Evolutionary conservation across 1,140 invertebrate genomes (phyloP).

Genomic region (Ostrea edulis): DNA sequence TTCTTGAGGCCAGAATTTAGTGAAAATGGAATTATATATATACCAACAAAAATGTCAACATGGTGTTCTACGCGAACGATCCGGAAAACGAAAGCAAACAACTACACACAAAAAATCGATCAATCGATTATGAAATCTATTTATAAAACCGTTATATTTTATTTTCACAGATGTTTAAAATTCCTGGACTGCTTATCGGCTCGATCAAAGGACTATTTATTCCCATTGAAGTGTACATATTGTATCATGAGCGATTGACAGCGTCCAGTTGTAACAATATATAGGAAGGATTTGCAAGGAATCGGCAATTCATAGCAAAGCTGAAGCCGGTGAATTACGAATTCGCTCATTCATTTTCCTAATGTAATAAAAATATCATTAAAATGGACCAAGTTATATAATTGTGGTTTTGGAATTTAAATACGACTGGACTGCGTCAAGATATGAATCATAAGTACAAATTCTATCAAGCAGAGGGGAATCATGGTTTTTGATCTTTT

Average conservation of each 20-base stretch:
- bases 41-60: not conserved
- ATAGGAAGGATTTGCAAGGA: not conserved
- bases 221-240: not conserved
- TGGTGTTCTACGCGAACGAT: not conserved
- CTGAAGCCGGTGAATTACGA: not conserved
- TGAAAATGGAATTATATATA: too few relatives aligned
- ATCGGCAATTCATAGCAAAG: not conserved
- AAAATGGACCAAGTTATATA: constrained; percentile 13
- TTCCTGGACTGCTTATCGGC: not conserved
- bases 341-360: not conserved
- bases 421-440: not conserved
- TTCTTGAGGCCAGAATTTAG: too few relatives aligned
- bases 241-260: not conserved
- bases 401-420: not conserved
- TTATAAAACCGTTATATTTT: constrained; percentile 14
- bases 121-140: constrained; percentile 37
- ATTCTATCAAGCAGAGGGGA: not conserved
- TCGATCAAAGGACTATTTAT: not conserved
- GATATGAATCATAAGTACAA: not conserved
- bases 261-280: constrained; percentile 12
- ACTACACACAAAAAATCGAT: not conserved
- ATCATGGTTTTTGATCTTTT: not conserved
- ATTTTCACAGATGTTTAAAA: constrained; percentile 31
- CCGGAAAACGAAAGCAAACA: not conserved
- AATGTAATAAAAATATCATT: constrained; percentile 32